Percentiles rank a stretch among this genome's conserved stretches.
Evolutionary conservation across 1,140 invertebrate genomes (phyloP).

Genomic region (Cydia strobilella): DNA sequence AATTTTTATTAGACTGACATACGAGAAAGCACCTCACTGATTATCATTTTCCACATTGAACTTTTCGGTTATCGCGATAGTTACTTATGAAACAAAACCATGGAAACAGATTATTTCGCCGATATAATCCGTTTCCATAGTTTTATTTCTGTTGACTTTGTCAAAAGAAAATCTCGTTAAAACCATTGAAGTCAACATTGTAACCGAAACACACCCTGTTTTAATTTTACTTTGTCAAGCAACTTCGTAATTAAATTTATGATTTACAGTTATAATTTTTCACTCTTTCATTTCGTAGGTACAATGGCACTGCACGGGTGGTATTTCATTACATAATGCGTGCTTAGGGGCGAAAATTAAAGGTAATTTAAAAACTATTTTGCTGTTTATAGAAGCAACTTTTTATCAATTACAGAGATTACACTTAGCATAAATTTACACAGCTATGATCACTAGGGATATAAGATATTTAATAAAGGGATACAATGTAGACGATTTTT

Average conservation of each 20-base stretch:
- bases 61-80: too few relatives aligned
- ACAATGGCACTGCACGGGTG: neutral
- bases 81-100: too few relatives aligned
- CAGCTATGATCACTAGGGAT: neutral
- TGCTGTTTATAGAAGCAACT: neutral
- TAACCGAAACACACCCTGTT: neutral
- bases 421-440: too few relatives aligned
- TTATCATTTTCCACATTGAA: too few relatives aligned
- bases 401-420: neutral
- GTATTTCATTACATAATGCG: neutral
- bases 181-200: neutral
- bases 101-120: too few relatives aligned
- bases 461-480: neutral
- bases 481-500: neutral
- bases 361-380: neutral
- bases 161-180: neutral
- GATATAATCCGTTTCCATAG: too few relatives aligned
- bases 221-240: neutral
- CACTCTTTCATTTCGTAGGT: constrained; percentile 1
- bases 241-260: constrained; percentile 18
- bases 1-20: too few relatives aligned
- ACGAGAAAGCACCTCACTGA: too few relatives aligned
- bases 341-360: neutral
- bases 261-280: neutral
- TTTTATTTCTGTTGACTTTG: too few relatives aligned